Evolutionary conservation across 2,888 invertebrate species (phyloP).

Genomic region (Thecophora atra): DNA sequence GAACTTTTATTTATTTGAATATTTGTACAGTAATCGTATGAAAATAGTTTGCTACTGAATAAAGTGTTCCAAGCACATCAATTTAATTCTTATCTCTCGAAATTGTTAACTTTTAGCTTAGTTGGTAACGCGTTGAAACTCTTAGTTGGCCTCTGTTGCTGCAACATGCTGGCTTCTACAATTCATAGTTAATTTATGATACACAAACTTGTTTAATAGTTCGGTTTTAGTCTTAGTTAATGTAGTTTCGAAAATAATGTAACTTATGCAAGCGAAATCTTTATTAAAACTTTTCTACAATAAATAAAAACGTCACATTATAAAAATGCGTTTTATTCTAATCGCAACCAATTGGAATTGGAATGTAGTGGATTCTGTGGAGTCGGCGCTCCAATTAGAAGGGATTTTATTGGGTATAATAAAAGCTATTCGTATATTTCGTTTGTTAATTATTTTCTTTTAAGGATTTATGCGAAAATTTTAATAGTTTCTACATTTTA

Average conservation of each 20-base stretch:
- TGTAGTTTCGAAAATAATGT: background rate
- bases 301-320: slow-evolving; percentile 31
- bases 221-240: slow-evolving; percentile 12
- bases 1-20: slow-evolving; percentile 23
- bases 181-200: slow-evolving; percentile 28
- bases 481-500: no score
- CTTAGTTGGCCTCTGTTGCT: background rate
- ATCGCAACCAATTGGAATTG: background rate
- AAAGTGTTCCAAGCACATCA: background rate
- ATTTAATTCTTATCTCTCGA: background rate
- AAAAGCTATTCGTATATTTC: no score
- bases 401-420: no score
- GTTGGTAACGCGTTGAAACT: background rate
- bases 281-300: background rate
- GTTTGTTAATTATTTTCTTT: no score
- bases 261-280: background rate
- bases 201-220: slow-evolving; percentile 18
- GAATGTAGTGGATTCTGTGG: slow-evolving; percentile 2
- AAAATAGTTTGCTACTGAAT: background rate
- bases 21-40: slow-evolving; percentile 21
- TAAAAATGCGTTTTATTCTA: slow-evolving; percentile 20
- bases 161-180: background rate
- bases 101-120: slow-evolving; percentile 11
- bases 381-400: no score
- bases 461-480: no score